Conservation (phyloP, 2,797 vertebrate genomes). For the Cirrhinus mrigala region DNA sequence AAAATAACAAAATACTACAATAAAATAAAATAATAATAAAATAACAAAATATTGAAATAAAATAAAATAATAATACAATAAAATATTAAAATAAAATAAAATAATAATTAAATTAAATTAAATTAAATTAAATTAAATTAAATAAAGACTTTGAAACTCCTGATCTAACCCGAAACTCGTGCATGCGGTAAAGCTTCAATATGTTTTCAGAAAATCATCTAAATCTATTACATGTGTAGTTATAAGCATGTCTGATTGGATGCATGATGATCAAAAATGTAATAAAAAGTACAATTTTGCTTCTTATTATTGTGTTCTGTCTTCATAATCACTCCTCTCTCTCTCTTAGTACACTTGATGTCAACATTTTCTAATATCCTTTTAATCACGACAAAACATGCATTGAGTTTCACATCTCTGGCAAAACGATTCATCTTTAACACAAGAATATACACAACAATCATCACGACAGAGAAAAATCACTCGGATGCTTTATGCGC, state of each 20-base stretch:
- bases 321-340: neutral
- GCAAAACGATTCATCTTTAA: conserved; percentile 5
- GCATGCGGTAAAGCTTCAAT: neutral
- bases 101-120: neutral
- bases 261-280: neutral
- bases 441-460: neutral
- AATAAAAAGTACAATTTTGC: neutral
- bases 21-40: neutral
- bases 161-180: neutral
- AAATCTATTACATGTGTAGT: neutral
- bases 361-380: neutral
- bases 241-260: neutral
- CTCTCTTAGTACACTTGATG: neutral
- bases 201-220: neutral
- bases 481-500: conserved; percentile 14
- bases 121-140: neutral
- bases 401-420: neutral
- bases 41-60: neutral
- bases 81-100: neutral
- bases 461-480: neutral
- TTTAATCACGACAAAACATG: neutral
- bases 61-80: neutral
- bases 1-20: neutral
- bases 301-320: neutral
- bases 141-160: neutral